phyloP scores from a whole-genome alignment of 1,140 invertebrate genomes.

The Orchestia grillus region DNA sequence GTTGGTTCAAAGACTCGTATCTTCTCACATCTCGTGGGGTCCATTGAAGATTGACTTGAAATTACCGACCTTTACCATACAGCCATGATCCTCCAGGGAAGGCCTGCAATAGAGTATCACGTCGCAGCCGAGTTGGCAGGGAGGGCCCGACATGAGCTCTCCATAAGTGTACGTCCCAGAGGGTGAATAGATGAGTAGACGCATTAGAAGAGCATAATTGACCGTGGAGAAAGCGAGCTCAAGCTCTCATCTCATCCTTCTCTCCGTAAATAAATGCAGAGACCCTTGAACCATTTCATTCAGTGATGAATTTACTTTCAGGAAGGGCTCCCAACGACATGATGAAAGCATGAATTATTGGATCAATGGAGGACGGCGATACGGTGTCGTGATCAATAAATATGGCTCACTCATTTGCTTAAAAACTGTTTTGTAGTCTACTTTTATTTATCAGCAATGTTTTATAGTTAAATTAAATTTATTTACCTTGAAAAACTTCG shows the following conservation, averaged over 20 bases:
- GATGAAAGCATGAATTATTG: not conserved
- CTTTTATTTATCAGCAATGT: not conserved
- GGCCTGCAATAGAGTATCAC: not conserved
- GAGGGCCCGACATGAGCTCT: not conserved
- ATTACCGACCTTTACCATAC: not conserved
- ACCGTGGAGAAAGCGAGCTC: slow-evolving; percentile 28
- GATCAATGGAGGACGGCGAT: not conserved
- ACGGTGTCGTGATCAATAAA: not conserved
- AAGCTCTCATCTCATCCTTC: slow-evolving; percentile 5
- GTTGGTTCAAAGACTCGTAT: not conserved
- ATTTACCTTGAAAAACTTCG: not conserved
- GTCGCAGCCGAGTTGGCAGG: not conserved
- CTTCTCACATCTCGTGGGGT: not conserved
- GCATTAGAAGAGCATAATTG: not conserved
- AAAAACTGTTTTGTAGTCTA: not conserved
- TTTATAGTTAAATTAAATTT: not conserved
- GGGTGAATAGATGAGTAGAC: not conserved
- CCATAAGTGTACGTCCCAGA: slow-evolving; percentile 4
- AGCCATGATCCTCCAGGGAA: not conserved
- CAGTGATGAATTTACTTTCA: not conserved
- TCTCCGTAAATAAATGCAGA: not conserved
- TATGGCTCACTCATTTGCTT: not conserved
- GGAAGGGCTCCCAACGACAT: not conserved
- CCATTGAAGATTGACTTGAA: not conserved
- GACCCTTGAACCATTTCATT: not conserved